A percentile compares a stretch with the other conserved stretches of the same genome.
phyloP scores from a whole-genome alignment of 2,797 vertebrate genomes.

The Arctocebus calabarensis region DNA sequence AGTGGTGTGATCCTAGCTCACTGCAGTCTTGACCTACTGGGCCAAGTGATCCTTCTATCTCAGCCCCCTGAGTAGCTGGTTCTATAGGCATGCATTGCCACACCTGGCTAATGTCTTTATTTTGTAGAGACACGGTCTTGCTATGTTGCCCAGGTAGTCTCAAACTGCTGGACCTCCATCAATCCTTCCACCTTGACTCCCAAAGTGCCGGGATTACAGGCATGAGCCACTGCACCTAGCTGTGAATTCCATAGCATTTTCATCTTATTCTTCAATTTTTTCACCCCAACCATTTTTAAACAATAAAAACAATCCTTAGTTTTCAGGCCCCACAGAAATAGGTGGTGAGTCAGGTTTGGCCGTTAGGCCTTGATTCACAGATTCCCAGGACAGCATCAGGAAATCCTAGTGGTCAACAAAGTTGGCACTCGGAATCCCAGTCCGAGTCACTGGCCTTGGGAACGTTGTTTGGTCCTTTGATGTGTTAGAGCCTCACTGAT shows the following conservation, averaged over 20 bases:
- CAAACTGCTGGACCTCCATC: background rate
- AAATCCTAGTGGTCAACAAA: background rate
- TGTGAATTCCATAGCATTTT: background rate
- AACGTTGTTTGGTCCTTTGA: fast-evolving
- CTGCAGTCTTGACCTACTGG: background rate
- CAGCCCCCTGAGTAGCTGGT: background rate
- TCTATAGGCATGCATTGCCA: background rate
- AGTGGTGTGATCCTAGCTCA: background rate
- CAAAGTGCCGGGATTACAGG: background rate
- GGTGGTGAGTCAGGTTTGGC: background rate
- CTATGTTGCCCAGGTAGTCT: background rate
- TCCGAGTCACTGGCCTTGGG: background rate
- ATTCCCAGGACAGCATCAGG: background rate
- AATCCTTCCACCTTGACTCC: too few species aligned
- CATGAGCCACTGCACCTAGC: background rate
- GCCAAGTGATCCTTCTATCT: background rate
- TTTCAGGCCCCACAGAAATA: background rate
- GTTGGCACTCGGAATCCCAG: background rate
- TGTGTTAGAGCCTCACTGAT: too few species aligned
- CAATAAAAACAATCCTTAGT: background rate
- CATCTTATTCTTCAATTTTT: background rate
- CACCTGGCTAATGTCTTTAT: background rate
- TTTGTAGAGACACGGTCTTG: background rate
- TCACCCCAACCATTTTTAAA: background rate
- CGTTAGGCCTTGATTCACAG: background rate